phyloP scores from a whole-genome alignment of 2,113 vertebrate genomes.

The Asarcornis scutulata region DNA sequence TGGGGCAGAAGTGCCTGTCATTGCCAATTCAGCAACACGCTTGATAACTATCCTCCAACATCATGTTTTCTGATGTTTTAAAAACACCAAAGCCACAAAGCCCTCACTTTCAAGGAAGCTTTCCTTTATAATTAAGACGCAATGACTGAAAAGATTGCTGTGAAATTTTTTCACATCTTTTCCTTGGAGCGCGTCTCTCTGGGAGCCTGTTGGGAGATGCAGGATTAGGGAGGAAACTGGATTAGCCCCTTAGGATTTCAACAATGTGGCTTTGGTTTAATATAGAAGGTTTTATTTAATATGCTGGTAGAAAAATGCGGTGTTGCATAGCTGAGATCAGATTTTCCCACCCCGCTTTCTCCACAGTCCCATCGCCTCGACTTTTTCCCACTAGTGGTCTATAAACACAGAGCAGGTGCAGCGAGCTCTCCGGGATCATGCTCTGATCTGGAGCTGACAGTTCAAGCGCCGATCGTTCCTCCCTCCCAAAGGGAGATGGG shows the following conservation, averaged over 20 bases:
- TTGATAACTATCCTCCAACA: neutral
- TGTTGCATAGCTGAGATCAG: neutral
- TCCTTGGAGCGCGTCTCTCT: neutral
- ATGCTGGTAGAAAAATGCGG: neutral
- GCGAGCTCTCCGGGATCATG: accelerated
- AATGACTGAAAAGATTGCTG: neutral
- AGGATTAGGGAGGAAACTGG: neutral
- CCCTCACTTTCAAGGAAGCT: neutral
- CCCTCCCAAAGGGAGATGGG: neutral
- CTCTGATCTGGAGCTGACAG: neutral
- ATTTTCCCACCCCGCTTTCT: neutral
- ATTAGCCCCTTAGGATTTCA: slow-evolving; percentile 26
- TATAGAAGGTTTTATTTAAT: neutral
- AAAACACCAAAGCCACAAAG: neutral
- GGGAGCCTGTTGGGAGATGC: neutral
- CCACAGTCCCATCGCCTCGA: neutral
- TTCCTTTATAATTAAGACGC: neutral
- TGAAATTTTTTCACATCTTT: neutral
- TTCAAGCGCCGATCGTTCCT: neutral
- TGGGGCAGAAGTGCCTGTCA: neutral
- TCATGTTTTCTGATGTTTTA: neutral
- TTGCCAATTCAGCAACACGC: neutral
- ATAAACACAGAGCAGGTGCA: slow-evolving; percentile 4
- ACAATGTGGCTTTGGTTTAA: neutral
- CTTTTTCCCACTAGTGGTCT: neutral